Evolutionary conservation across 1,140 invertebrate species (phyloP).

Genomic region (Zaprionus ornatus): DNA sequence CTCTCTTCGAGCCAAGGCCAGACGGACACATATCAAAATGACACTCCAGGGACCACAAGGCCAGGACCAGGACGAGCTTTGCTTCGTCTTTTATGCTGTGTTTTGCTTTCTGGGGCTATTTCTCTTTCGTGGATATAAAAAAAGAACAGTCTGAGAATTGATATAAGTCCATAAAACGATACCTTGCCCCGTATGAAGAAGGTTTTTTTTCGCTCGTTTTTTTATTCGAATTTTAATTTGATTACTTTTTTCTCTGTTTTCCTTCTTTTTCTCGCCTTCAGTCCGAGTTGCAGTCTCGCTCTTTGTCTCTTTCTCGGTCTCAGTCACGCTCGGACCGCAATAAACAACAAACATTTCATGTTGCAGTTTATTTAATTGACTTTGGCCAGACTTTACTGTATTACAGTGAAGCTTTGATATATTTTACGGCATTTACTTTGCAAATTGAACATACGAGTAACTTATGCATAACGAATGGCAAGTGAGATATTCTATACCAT

Average conservation of each 20-base stretch:
- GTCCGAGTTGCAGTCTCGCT: neutral
- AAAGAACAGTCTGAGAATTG: slow-evolving; percentile 69
- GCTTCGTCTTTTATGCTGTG: slow-evolving; percentile 53
- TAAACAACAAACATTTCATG: slow-evolving; percentile 17
- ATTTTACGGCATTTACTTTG: slow-evolving; percentile 24
- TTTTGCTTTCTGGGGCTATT: slow-evolving; percentile 57
- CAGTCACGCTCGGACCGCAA: slow-evolving; percentile 19
- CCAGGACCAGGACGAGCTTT: slow-evolving; percentile 46
- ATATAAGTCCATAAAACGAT: slow-evolving; percentile 75
- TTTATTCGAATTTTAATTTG: slow-evolving; percentile 79
- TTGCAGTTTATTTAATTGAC: slow-evolving; percentile 26
- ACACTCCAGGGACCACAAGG: slow-evolving; percentile 64
- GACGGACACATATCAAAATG: slow-evolving; percentile 71
- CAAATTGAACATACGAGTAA: slow-evolving; percentile 27
- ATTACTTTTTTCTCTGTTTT: slow-evolving; percentile 59
- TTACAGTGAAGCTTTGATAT: slow-evolving; percentile 30
- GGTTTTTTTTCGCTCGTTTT: slow-evolving; percentile 45
- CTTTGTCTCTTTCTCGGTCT: neutral
- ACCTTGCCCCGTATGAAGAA: slow-evolving; percentile 35
- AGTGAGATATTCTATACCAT: neutral
- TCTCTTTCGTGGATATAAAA: slow-evolving; percentile 57
- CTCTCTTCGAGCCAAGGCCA: slow-evolving; percentile 21
- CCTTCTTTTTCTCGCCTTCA: neutral
- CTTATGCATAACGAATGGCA: neutral
- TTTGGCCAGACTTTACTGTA: slow-evolving; percentile 17